These are phyloP conservation scores for Rachycentron canadum DNA, from an alignment of 2,797 vertebrate genomes.

Conservation along the genomic window DNA sequence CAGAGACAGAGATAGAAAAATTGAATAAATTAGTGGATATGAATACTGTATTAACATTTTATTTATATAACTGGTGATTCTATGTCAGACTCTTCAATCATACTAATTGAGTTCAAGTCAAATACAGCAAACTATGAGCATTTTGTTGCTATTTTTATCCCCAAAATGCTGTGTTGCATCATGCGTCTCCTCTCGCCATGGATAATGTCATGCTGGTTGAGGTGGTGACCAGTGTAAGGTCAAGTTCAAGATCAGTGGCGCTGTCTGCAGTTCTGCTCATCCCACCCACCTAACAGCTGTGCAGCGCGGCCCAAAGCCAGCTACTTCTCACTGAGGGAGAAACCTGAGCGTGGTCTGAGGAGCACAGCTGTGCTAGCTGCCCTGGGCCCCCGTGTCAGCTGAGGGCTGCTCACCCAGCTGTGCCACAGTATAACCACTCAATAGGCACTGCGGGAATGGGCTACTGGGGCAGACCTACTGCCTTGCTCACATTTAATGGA, in stretches of 20 bases:
- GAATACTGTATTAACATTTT: neutral
- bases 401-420: constrained; percentile 58
- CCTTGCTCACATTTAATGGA: constrained; percentile 13
- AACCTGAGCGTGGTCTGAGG: constrained; percentile 59
- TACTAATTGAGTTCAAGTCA: neutral
- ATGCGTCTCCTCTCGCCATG: constrained; percentile 6
- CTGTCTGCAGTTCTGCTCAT: constrained; percentile 48
- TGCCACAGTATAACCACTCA: constrained; percentile 14
- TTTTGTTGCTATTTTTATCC: constrained; percentile 28
- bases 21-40: constrained; percentile 19
- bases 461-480: constrained; percentile 39
- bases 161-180: constrained; percentile 13
- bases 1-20: constrained; percentile 46
- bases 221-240: constrained; percentile 55
- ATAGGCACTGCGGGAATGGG: constrained; percentile 37
- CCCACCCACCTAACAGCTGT: constrained; percentile 70
- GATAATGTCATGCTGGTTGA: constrained; percentile 38
- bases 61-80: neutral
- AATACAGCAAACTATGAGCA: constrained; percentile 6
- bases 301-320: constrained; percentile 63
- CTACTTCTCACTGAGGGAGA: constrained; percentile 51
- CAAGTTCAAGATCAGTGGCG: constrained; percentile 51
- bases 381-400: constrained; percentile 64
- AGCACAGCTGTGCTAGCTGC: constrained; percentile 67
- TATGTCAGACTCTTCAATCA: neutral